Evolutionary conservation across 1,140 invertebrate genomes (phyloP).

Genomic region (Teleopsis dalmanni): DNA sequence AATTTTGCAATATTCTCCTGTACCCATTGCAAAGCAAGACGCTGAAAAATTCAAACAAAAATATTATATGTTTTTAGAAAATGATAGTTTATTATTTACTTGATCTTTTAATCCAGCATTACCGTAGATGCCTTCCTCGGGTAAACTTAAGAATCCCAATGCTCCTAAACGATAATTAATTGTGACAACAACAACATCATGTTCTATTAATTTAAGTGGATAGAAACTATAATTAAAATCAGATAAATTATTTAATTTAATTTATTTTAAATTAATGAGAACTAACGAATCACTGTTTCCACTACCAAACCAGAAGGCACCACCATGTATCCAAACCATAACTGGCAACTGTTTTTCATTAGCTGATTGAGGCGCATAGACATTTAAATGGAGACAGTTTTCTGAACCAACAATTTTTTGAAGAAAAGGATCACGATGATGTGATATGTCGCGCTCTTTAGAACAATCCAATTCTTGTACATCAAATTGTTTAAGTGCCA

Average conservation of each 20-base stretch:
- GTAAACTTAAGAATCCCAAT: conserved; percentile 51
- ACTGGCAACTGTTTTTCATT: conserved; percentile 46
- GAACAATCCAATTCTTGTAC: conserved; percentile 29
- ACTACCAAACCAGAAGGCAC: conserved; percentile 51
- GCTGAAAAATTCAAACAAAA: conserved; percentile 5
- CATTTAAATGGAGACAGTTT: conserved; percentile 51
- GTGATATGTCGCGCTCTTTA: conserved; percentile 24
- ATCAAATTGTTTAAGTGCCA: conserved; percentile 25
- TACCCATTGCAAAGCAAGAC: conserved; percentile 51
- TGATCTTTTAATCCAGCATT: conserved; percentile 60
- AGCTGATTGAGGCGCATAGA: conserved; percentile 42
- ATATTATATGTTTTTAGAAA: not conserved
- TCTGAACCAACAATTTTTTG: conserved; percentile 45
- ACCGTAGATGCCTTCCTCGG: conserved; percentile 47
- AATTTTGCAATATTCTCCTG: conserved; percentile 54
- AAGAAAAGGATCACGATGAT: conserved; percentile 27
- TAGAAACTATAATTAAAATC: too few species aligned
- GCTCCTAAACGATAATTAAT: conserved; percentile 59
- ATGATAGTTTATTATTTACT: conserved; percentile 48
- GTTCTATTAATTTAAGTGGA: conserved; percentile 51
- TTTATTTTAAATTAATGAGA: too few species aligned
- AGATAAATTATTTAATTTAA: too few species aligned
- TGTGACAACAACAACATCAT: conserved; percentile 55
- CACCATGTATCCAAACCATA: conserved; percentile 62
- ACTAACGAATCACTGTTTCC: too few species aligned